phyloP scores from a whole-genome alignment of 2,888 invertebrate species.

The Ptychoptera contaminata region DNA sequence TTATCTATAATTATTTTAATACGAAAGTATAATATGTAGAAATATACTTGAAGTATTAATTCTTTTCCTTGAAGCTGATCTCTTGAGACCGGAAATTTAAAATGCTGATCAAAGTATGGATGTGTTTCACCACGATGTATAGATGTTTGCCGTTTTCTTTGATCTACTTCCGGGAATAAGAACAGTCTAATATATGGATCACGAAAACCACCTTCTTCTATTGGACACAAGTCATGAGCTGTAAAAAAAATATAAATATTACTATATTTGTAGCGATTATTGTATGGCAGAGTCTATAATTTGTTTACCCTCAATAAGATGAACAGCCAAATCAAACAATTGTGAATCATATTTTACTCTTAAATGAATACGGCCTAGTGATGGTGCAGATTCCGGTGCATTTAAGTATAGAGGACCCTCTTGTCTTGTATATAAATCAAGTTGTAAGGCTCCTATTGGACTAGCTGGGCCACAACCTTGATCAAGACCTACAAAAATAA shows the following conservation, averaged over 20 bases:
- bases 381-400: slow-evolving; percentile 43
- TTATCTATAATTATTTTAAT: too few relatives aligned
- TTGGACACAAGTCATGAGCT: slow-evolving; percentile 71
- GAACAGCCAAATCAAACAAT: slow-evolving; percentile 77
- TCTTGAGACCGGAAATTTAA: slow-evolving; percentile 82
- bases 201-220: slow-evolving; percentile 74
- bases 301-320: slow-evolving; percentile 70
- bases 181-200: slow-evolving; percentile 76
- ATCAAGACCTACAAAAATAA: slow-evolving; percentile 14
- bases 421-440: slow-evolving; percentile 68
- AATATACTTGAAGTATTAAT: slow-evolving; percentile 29
- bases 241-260: slow-evolving; percentile 13
- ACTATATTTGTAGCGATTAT: neutral
- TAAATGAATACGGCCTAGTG: slow-evolving; percentile 67
- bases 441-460: slow-evolving; percentile 67
- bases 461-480: slow-evolving; percentile 32
- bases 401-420: slow-evolving; percentile 64
- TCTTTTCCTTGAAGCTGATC: slow-evolving; percentile 72
- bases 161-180: slow-evolving; percentile 70
- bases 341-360: slow-evolving; percentile 80
- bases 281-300: too few relatives aligned
- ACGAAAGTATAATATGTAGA: too few relatives aligned
- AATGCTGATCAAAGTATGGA: slow-evolving; percentile 81
- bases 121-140: slow-evolving; percentile 72
- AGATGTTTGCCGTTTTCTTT: slow-evolving; percentile 67